Evolutionary conservation across 1,140 invertebrate genomes (phyloP).

Genomic region (Drosophila lacertosa): DNA sequence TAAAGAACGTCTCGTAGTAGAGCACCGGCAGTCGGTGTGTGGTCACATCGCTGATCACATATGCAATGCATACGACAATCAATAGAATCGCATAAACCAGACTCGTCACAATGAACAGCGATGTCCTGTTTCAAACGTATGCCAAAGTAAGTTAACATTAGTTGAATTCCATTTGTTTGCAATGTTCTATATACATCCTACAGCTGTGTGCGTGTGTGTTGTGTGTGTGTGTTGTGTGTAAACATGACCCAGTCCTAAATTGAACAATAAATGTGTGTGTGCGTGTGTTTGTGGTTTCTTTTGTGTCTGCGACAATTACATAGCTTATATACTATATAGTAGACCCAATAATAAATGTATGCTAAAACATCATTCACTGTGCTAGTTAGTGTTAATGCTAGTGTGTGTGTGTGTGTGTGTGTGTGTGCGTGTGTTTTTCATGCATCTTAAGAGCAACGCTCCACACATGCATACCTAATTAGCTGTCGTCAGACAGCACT

Average conservation of each 20-base stretch:
- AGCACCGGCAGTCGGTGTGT: slow-evolving; percentile 94
- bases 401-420: slow-evolving; percentile 24
- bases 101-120: slow-evolving; percentile 96
- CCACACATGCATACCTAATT: slow-evolving; percentile 39
- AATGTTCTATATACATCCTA: not conserved
- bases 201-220: slow-evolving; percentile 2
- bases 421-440: slow-evolving; percentile 24
- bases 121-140: slow-evolving; percentile 88
- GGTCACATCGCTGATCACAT: slow-evolving; percentile 96
- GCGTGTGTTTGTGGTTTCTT: slow-evolving; percentile 8
- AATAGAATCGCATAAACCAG: slow-evolving; percentile 96
- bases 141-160: slow-evolving; percentile 6
- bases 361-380: slow-evolving; percentile 24
- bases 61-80: slow-evolving; percentile 95
- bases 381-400: slow-evolving; percentile 20
- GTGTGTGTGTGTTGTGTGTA: slow-evolving; percentile 8
- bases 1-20: slow-evolving; percentile 98
- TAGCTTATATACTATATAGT: slow-evolving; percentile 9
- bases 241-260: too few relatives aligned
- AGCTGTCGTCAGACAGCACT: slow-evolving; percentile 13
- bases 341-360: slow-evolving; percentile 21
- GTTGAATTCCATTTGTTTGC: not conserved
- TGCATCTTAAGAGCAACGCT: slow-evolving; percentile 53
- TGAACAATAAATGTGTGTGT: slow-evolving; percentile 5
- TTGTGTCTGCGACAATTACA: slow-evolving; percentile 31